These are phyloP conservation scores for Nyctalus aviator DNA, from an alignment of 2,797 vertebrate genomes.

Conservation along the genomic window DNA sequence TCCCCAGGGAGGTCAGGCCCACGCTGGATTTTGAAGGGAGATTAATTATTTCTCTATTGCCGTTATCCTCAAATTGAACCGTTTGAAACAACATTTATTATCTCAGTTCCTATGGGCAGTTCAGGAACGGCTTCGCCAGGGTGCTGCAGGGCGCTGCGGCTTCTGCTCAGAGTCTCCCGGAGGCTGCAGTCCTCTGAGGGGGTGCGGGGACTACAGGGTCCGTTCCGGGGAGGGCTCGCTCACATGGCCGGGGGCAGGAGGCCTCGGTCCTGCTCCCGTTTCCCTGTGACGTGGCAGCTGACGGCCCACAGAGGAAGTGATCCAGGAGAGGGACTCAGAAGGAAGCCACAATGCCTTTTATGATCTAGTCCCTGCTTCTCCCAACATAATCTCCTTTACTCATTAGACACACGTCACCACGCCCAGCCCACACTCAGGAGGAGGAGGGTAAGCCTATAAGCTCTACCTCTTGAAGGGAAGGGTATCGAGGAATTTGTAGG, in stretches of 20 bases:
- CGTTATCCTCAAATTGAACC: neutral
- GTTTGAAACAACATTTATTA: constrained; percentile 36
- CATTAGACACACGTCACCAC: neutral
- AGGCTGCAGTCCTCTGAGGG: neutral
- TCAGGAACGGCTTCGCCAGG: neutral
- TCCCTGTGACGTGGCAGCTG: neutral
- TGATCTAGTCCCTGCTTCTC: neutral
- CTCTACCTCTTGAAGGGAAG: constrained; percentile 5
- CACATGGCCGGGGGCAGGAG: neutral
- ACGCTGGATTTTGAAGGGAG: constrained; percentile 48
- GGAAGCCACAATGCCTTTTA: neutral
- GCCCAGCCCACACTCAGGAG: neutral
- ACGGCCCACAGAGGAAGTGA: neutral
- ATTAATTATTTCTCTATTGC: constrained; percentile 4
- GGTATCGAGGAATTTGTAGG: neutral
- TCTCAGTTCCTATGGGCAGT: neutral
- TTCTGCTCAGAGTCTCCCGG: neutral
- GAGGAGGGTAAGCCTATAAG: constrained; percentile 12
- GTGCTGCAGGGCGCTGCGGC: neutral
- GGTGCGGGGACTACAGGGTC: neutral
- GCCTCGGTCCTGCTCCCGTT: neutral
- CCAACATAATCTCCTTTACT: neutral
- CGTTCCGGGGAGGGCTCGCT: neutral
- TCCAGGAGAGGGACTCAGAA: neutral
- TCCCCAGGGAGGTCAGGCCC: neutral